Conservation (phyloP, 2,113 vertebrate genomes). For the Steatornis caripensis region DNA sequence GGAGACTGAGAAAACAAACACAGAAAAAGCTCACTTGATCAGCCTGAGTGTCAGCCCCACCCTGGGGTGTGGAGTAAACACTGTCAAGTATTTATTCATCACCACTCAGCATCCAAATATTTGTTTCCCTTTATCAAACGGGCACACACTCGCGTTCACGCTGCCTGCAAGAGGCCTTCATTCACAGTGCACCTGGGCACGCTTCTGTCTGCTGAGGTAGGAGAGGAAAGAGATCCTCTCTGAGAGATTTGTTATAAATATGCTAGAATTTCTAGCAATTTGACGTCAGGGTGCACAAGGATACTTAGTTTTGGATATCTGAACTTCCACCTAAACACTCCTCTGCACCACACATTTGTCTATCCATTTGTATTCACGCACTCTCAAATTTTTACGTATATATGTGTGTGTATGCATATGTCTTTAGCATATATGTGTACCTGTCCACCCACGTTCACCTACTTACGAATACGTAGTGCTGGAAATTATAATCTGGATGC, state of each 20-base stretch:
- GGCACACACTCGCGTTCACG: not conserved
- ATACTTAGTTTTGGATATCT: not conserved
- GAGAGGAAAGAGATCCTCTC: not conserved
- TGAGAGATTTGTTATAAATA: not conserved
- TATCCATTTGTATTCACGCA: not conserved
- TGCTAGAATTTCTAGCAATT: not conserved
- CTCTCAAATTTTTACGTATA: not conserved
- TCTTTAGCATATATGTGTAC: not conserved
- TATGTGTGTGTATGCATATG: not conserved
- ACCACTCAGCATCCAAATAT: slow-evolving; percentile 40
- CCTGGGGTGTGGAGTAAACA: slow-evolving; percentile 56
- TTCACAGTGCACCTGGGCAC: not conserved
- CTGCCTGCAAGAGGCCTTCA: not conserved
- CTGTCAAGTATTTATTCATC: slow-evolving; percentile 26
- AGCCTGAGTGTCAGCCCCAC: slow-evolving; percentile 28
- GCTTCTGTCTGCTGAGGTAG: not conserved
- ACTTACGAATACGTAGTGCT: not conserved
- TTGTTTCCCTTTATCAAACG: slow-evolving; percentile 14
- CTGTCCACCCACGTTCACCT: not conserved
- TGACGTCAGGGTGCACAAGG: not conserved
- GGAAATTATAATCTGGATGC: not conserved
- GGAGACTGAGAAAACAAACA: not conserved
- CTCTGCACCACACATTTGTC: not conserved
- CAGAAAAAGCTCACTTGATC: not conserved
- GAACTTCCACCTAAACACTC: not conserved